A percentile compares a stretch with the other conserved stretches of the same genome.
Conservation (phyloP, 2,113 vertebrate species). For the Aramus guarauna region DNA sequence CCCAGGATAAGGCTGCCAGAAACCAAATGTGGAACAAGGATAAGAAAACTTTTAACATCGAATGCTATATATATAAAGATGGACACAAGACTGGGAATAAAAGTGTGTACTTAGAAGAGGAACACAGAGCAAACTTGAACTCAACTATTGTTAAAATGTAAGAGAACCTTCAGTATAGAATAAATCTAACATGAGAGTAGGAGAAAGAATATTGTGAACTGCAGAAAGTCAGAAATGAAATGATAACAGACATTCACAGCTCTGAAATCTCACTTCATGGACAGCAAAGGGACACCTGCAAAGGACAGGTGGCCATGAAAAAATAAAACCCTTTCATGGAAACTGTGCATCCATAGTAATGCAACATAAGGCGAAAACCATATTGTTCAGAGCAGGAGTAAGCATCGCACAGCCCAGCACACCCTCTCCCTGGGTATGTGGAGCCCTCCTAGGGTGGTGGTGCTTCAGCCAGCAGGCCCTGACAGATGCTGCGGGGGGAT, state of each 20-base stretch:
- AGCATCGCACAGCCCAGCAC: not conserved
- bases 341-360: slow-evolving; percentile 2
- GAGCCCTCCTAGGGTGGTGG: not conserved
- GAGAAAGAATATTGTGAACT: not conserved
- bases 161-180: not conserved
- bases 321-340: not conserved
- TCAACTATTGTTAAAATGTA: not conserved
- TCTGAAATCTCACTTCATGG: not conserved
- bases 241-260: not conserved
- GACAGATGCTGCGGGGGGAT: slow-evolving; percentile 52
- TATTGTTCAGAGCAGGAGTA: not conserved
- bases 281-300: not conserved
- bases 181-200: not conserved
- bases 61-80: not conserved
- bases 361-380: slow-evolving; percentile 37
- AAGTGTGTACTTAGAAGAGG: not conserved
- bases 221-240: not conserved
- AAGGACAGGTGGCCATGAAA: slow-evolving; percentile 1
- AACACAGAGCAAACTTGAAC: not conserved
- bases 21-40: not conserved
- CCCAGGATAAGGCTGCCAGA: not conserved
- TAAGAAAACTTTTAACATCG: not conserved
- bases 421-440: slow-evolving; percentile 22
- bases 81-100: not conserved
- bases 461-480: slow-evolving; percentile 26